A percentile compares a stretch with the other conserved stretches of the same genome.
Conservation (phyloP, 2,888 invertebrate genomes). For the Molorchus minor region DNA sequence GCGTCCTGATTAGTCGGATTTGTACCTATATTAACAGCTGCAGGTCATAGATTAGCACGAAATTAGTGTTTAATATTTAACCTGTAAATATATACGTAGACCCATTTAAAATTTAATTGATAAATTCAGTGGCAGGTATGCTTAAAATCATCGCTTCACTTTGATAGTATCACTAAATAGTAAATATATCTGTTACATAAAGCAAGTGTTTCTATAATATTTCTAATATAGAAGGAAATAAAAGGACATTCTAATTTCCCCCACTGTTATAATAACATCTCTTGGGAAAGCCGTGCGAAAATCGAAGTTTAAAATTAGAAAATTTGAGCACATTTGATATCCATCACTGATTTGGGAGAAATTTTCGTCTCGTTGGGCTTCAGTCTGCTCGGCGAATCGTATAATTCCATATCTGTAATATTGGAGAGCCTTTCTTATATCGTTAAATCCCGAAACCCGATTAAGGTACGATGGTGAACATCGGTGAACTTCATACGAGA, state of each 20-base stretch:
- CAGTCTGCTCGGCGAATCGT: conserved; percentile 32
- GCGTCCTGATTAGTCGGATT: too few relatives aligned
- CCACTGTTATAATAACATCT: too few relatives aligned
- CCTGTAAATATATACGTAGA: too few relatives aligned
- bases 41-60: too few relatives aligned
- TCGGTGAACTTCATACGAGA: conserved; percentile 21
- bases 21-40: too few relatives aligned
- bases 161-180: neutral
- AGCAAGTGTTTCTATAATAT: neutral
- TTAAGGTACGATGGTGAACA: conserved; percentile 27
- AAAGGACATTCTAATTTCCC: neutral
- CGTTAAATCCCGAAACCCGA: conserved; percentile 34
- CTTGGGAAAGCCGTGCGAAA: too few relatives aligned
- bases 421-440: conserved; percentile 39
- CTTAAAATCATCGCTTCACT: neutral
- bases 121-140: neutral
- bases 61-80: too few relatives aligned
- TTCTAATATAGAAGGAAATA: neutral
- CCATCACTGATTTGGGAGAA: conserved; percentile 36
- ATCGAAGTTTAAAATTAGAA: conserved; percentile 19
- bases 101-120: too few relatives aligned
- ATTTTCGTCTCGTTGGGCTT: conserved; percentile 40
- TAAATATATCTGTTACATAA: neutral
- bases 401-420: conserved; percentile 42
- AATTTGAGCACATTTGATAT: conserved; percentile 28